phyloP scores from a whole-genome alignment of 1,140 invertebrate species.

The Hyposmocoma kahamanoa region DNA sequence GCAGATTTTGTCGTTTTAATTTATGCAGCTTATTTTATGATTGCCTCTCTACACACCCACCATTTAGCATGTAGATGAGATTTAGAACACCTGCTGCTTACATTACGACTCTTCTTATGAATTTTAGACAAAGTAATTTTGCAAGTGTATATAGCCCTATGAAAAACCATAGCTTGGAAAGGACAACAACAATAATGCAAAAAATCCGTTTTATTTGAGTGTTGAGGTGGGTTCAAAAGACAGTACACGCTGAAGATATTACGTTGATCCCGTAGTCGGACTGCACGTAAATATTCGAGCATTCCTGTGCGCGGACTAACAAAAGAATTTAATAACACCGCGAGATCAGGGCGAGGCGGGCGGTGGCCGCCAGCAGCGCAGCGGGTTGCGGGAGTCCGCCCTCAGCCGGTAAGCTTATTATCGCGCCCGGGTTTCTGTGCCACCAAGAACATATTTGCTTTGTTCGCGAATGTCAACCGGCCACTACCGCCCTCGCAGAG shows the following conservation, averaged over 20 bases:
- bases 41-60: slow-evolving; percentile 23
- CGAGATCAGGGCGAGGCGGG: slow-evolving; percentile 30
- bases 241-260: slow-evolving; percentile 26
- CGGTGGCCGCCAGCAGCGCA: slow-evolving; percentile 26
- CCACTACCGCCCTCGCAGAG: slow-evolving; percentile 38
- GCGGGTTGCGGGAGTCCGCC: slow-evolving; percentile 25
- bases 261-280: slow-evolving; percentile 39
- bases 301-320: slow-evolving; percentile 38
- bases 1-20: slow-evolving; percentile 47
- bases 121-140: too few species aligned
- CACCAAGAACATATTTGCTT: slow-evolving; percentile 59
- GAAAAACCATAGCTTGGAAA: too few species aligned
- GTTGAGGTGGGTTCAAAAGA: slow-evolving; percentile 32
- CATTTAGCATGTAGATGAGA: slow-evolving; percentile 14
- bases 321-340: slow-evolving; percentile 64
- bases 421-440: slow-evolving; percentile 25
- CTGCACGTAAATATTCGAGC: slow-evolving; percentile 44
- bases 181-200: slow-evolving; percentile 25
- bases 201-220: slow-evolving; percentile 29
- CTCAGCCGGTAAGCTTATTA: slow-evolving; percentile 63
- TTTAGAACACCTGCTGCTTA: slow-evolving; percentile 41
- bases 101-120: slow-evolving; percentile 17
- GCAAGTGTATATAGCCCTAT: too few species aligned
- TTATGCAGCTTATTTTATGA: slow-evolving; percentile 53
- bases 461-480: slow-evolving; percentile 52